Percentiles rank a stretch among this genome's conserved stretches.
These are phyloP conservation scores for Chloropsis hardwickii DNA, from an alignment of 2,113 vertebrate genomes.

Conservation along the genomic window DNA sequence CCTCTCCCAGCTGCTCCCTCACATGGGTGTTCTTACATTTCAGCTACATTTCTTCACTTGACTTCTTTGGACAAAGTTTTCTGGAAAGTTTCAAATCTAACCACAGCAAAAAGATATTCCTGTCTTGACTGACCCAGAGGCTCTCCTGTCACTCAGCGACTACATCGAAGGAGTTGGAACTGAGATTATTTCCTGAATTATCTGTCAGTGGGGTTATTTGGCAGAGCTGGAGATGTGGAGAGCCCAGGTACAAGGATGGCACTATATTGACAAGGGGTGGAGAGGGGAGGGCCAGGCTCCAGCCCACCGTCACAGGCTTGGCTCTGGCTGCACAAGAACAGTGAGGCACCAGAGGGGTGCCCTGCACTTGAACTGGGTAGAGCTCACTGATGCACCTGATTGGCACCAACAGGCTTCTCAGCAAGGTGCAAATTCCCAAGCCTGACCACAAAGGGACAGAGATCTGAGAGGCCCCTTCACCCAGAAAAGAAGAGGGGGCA, in stretches of 20 bases:
- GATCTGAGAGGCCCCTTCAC: not conserved
- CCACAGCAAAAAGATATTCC: not conserved
- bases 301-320: not conserved
- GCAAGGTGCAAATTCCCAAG: not conserved
- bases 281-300: not conserved
- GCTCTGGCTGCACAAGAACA: not conserved
- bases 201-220: not conserved
- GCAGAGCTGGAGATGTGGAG: not conserved
- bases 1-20: not conserved
- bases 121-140: not conserved
- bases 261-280: not conserved
- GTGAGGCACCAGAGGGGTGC: not conserved
- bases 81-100: not conserved
- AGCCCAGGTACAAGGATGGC: not conserved
- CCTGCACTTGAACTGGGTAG: not conserved
- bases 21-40: not conserved
- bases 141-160: not conserved
- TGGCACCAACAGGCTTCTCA: not conserved
- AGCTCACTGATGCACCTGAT: not conserved
- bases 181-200: not conserved
- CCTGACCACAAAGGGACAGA: not conserved
- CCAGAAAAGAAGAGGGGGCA: not conserved
- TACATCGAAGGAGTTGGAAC: not conserved
- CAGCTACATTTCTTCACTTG: not conserved
- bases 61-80: not conserved